These are phyloP conservation scores for Drosophila santomea DNA, from an alignment of 1,140 invertebrate genomes.

Conservation along the genomic window DNA sequence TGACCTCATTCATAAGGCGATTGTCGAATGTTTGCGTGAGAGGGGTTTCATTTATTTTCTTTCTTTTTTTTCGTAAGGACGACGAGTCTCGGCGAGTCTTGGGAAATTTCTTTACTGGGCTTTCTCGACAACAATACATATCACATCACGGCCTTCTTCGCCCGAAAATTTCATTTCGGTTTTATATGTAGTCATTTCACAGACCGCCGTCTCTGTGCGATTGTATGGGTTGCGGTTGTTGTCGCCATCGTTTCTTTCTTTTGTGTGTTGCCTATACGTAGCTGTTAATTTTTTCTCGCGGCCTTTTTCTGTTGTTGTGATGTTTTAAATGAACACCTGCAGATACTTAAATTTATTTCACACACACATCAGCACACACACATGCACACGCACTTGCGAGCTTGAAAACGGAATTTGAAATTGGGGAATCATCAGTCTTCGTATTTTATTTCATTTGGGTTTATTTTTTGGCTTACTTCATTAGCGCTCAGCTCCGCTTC, in stretches of 20 bases:
- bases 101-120: constrained; percentile 16
- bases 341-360: constrained; percentile 84
- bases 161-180: constrained; percentile 59
- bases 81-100: constrained; percentile 5
- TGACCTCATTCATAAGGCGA: constrained; percentile 60
- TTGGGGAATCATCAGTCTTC: constrained; percentile 76
- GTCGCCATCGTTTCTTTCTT: constrained; percentile 66
- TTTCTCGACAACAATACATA: constrained; percentile 57
- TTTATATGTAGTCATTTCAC: constrained; percentile 70
- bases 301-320: constrained; percentile 73
- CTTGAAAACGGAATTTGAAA: constrained; percentile 78
- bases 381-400: constrained; percentile 37
- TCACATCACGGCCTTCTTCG: constrained; percentile 7
- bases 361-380: constrained; percentile 15
- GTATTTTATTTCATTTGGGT: constrained; percentile 22
- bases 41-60: neutral
- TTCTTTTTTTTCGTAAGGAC: constrained; percentile 14
- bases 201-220: constrained; percentile 19
- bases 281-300: constrained; percentile 67
- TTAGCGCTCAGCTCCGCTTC: constrained; percentile 66
- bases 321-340: constrained; percentile 84
- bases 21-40: constrained; percentile 24
- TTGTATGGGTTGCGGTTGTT: constrained; percentile 52
- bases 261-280: constrained; percentile 71
- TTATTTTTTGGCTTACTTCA: constrained; percentile 63